These are phyloP conservation scores for Drosophila kohkoa DNA, from an alignment of 1,140 invertebrate species.

Conservation along the genomic window DNA sequence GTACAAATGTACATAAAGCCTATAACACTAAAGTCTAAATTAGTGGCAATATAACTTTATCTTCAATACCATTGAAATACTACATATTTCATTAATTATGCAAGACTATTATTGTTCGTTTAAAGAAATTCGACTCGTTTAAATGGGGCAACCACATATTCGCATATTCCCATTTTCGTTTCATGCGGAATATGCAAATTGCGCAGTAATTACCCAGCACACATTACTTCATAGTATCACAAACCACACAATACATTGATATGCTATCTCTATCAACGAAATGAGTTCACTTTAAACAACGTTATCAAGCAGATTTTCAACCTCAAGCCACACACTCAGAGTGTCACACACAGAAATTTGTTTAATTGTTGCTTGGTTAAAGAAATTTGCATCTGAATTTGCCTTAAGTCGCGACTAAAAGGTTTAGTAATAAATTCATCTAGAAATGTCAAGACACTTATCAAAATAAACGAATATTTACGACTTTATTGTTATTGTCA, in stretches of 20 bases:
- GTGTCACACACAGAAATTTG: background rate
- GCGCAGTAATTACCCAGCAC: constrained; percentile 71
- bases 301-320: constrained; percentile 29
- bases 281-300: too few relatives aligned
- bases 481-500: background rate
- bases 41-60: too few relatives aligned
- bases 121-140: background rate
- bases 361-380: constrained; percentile 11
- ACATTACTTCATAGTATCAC: constrained; percentile 52
- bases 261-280: too few relatives aligned
- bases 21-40: too few relatives aligned
- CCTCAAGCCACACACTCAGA: background rate
- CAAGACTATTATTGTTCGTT: background rate
- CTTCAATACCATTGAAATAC: too few relatives aligned
- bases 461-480: constrained; percentile 52
- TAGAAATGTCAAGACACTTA: constrained; percentile 68
- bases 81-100: too few relatives aligned
- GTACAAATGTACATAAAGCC: too few relatives aligned
- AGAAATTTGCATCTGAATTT: constrained; percentile 62
- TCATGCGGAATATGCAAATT: constrained; percentile 58
- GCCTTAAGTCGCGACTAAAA: constrained; percentile 35
- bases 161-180: constrained; percentile 15
- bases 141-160: constrained; percentile 13
- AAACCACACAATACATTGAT: too few relatives aligned
- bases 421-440: constrained; percentile 76